Evolutionary conservation across 2,888 invertebrate genomes (phyloP), one percentile per base, ranked within the genome.

Genomic region (Ornithoptera alexandrae): DNA sequence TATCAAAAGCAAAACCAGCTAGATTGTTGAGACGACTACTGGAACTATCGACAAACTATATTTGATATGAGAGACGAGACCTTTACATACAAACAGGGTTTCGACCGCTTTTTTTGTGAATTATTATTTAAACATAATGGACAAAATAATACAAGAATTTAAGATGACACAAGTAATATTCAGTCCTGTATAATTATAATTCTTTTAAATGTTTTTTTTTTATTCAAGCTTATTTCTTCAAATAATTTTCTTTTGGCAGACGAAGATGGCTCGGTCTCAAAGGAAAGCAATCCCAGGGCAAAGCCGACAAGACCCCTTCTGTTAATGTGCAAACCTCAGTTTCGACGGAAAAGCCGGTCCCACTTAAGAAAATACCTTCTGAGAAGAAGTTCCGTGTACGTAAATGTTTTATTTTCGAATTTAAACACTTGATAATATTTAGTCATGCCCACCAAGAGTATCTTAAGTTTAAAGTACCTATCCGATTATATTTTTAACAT

Each of bases 211-310:
- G 18, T 4, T 53, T 8, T 7, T 7, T 12, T n/a, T 53, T 50
- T 57, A 20, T 12, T 58, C 22, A 58, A 58, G 1, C 10, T 22
- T 12, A 58, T 24, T 58, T 58, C 12, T n/a, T 22, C 12, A 58
- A 58, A 22, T 24, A 10, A 15, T 24, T 46, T 15, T 42, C 22
- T 75, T 69, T 74, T 70, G 78, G 77, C 88, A 97, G 96, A 88
- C 98, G 97, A 94, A 97, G 98, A 97, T 93, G 98, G 85, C 96
- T 97, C 73, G 97, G 85, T 95, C 94, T 98, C 72, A 94, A 65
- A 61, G 77, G 98, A 76, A 98, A 98, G 88, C 94, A 84, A 67
- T 97, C 97, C 77, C 97, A 97, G 87, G 96, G 96, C 77, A 97
- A 97, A 90, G 95, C 96, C 74, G 97, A 97, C 81, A 97, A 97